These are phyloP conservation scores for Sericinus montela DNA, from an alignment of 2,888 invertebrate species.

Conservation along the genomic window DNA sequence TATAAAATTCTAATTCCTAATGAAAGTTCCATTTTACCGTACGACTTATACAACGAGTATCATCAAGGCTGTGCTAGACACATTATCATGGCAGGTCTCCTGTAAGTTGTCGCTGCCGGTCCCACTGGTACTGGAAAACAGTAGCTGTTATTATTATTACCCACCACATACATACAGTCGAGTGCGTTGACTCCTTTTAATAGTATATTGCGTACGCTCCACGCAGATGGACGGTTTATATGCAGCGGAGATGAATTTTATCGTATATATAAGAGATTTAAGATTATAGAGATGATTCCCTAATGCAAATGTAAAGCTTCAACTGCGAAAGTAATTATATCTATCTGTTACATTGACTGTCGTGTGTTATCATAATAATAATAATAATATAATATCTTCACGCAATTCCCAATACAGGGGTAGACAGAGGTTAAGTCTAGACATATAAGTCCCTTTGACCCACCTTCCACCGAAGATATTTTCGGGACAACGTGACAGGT, in stretches of 20 bases:
- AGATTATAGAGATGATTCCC: no score
- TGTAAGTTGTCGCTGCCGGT: constrained; percentile 23
- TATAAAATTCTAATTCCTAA: constrained; percentile 7
- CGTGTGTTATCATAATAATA: no score
- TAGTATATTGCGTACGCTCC: constrained; percentile 65
- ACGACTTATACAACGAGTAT: constrained; percentile 5
- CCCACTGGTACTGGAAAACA: constrained; percentile 54
- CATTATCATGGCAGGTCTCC: constrained; percentile 15
- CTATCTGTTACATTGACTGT: no score
- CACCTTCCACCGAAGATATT: no score
- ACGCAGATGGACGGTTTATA: constrained; percentile 41
- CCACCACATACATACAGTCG: constrained; percentile 55
- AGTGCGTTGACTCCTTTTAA: constrained; percentile 73
- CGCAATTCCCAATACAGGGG: no score
- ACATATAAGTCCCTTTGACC: no score
- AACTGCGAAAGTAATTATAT: no score
- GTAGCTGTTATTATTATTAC: constrained; percentile 71
- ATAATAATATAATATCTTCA: no score
- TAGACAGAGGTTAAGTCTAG: no score
- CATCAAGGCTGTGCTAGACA: constrained; percentile 15
- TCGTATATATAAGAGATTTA: no score
- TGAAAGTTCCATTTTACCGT: constrained; percentile 9
- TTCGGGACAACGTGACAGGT: no score
- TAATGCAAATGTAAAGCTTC: no score
- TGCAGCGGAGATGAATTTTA: constrained; percentile 25